A percentile compares a stretch with the other conserved stretches of the same genome.
Conservation (phyloP, 1,140 invertebrate genomes). For the Coptotermes formosanus region DNA sequence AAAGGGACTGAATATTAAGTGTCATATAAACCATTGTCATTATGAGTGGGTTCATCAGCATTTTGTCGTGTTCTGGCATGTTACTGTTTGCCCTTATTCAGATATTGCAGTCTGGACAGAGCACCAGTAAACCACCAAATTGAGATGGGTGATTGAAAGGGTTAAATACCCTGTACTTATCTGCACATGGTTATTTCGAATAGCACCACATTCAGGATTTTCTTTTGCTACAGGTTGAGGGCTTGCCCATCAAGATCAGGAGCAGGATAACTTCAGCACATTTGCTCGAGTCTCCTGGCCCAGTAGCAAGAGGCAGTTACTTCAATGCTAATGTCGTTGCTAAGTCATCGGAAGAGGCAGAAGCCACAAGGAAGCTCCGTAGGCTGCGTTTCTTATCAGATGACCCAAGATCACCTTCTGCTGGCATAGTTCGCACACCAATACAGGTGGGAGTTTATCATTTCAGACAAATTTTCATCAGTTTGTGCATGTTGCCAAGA, state of each 20-base stretch:
- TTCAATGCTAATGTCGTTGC: not conserved
- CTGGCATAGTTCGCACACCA: slow-evolving; percentile 17
- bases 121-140: no score
- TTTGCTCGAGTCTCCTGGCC: not conserved
- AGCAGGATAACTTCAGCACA: not conserved
- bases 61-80: no score
- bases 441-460: not conserved
- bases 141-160: no score
- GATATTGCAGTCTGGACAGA: no score
- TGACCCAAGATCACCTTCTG: slow-evolving; percentile 25
- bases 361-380: not conserved
- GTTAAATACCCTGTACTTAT: not conserved
- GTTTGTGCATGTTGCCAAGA: not conserved
- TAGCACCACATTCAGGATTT: not conserved
- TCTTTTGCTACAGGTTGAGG: not conserved
- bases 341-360: not conserved
- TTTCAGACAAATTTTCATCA: not conserved
- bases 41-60: no score
- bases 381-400: not conserved
- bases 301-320: no score
- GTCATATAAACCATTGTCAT: no score
- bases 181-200: not conserved
- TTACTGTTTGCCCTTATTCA: no score
- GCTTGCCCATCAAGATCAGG: not conserved
- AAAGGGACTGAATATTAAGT: no score